Base-by-base conservation (phyloP, 2,113 vertebrate genomes). In the Muntiacus reevesi region DNA sequence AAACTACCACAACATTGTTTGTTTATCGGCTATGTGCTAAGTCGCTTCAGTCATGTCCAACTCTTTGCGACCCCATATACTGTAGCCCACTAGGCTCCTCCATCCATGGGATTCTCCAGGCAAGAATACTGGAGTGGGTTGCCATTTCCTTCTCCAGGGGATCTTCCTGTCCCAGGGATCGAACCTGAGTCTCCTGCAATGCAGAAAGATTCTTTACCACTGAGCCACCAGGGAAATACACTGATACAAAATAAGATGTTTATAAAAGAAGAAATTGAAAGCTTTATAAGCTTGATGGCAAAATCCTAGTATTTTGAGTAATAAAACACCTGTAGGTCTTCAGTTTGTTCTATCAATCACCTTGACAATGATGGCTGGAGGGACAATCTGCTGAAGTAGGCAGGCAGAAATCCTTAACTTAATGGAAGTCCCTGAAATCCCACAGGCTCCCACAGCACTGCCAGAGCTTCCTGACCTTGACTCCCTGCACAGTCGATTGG, bases 401-500 rank as follows among this genome's bases (percentile, higher is more conserved):
- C 86, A 94, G 28, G 89, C 95, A 98, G 97, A 33, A 30, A 92
- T 86, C 76, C 30, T 90, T 97, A 97, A 95, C 57, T 36, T 89
- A 97, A 98, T 93, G 47, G 95, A 87, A 55, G 11, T 30, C 95
- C 52, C 60, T 96, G 92, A 96, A 97, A 87, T 94, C 95, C 85
- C 36, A 52, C 45, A 60, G 83, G 64, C 62, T 19, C 95, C 96
- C 43, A 27, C 11, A 98, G 93, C 71, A 57, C 95, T 98, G 98
- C 93, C 91, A 97, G 86, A 98, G 97, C 78, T 92, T 97, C 79
- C 95, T 98, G 96, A 98, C 98, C 97, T 98, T 98, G 98, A 97
- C 96, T 97, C 92, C 33, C 50, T 93, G 96, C 92, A 76, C 71
- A 94, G 87, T 94, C 86, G 97, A 92, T 98, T 55, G 96, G 93